Base-by-base conservation (phyloP, 2,797 vertebrate genomes). In the Sebastes flavidus region DNA sequence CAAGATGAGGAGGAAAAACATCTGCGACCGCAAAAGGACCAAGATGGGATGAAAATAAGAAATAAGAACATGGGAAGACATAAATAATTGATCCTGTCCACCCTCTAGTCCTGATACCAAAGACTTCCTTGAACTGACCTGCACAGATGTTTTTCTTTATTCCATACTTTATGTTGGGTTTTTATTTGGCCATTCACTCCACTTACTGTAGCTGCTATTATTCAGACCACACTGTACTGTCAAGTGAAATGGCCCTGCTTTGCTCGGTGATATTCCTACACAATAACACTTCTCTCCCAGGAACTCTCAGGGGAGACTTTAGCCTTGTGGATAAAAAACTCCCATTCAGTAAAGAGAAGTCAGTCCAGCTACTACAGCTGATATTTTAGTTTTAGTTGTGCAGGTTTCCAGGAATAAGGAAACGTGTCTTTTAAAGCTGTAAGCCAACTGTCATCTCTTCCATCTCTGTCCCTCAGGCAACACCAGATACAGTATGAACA, bases 321-420 rank as follows among this genome's bases (percentile, higher is more conserved):
- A 34, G 77, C 63, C 72, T 74, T 67, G 68, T 72, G 59, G 42
- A 85, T 66, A 78, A 79, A 78, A 65, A 82, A 75, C 10, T 52
- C n/a, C 8, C 14, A 62, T 58, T 86, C 49, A 62, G 16, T 34
- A 20, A 80, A 72, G n/a, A 25, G 38, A 60, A 75, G 66, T 46
- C 55, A 5, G 32, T 42, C 10, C 5, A 56, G 22, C 29, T 27
- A 69, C 16, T 29, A 34, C 14, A 36, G 42, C 65, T 42, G 66
- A 63, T 77, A 20, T 38, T 65, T 62, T 16, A 22, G 1, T 49
- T 63, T 63, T 42, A 27, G 29, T 60, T 61, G 67, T 55, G 16
- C 25, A 32, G 14, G 13, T 72, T 73, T 54, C 2, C 27, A 27
- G n/a, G 63, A 73, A 65, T 27, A 65, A 76, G 65, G 49, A 65